phyloP scores from a whole-genome alignment of 2,888 invertebrate species.

The Alloscopus bannaensis region DNA sequence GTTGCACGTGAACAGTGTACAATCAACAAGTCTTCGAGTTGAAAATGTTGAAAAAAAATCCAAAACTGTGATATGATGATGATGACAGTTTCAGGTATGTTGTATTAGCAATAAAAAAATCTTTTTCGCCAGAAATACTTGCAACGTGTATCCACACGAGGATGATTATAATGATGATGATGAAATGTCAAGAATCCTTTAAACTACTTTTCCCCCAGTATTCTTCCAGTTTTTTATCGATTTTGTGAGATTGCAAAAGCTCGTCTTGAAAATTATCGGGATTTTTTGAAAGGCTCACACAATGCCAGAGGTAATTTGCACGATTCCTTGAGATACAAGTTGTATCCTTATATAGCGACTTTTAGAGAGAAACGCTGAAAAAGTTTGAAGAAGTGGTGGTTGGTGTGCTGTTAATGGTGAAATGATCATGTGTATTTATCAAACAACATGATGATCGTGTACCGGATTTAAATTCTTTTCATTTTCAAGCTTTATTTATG shows the following conservation, averaged over 20 bases:
- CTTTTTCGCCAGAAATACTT: too few species aligned
- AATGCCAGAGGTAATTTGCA: constrained; percentile 33
- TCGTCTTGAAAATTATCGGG: constrained; percentile 5
- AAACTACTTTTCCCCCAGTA: constrained; percentile 9
- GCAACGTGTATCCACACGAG: too few species aligned
- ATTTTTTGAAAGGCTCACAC: not conserved
- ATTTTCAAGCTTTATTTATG: constrained; percentile 8
- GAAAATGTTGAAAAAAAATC: too few species aligned
- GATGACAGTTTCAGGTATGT: constrained; percentile 12
- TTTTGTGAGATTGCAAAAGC: not conserved
- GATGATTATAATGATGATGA: not conserved
- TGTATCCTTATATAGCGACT: too few species aligned
- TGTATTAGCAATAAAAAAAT: too few species aligned
- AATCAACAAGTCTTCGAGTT: too few species aligned
- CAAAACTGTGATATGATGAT: too few species aligned
- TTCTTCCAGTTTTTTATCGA: constrained; percentile 30
- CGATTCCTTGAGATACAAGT: not conserved
- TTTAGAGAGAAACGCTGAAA: too few species aligned
- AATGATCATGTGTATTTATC: too few species aligned
- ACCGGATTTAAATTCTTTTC: constrained; percentile 58
- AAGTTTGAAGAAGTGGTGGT: too few species aligned
- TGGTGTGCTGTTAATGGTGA: too few species aligned
- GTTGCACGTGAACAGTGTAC: too few species aligned
- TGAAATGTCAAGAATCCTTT: constrained; percentile 18
- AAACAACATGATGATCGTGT: constrained; percentile 42